phyloP scores from a whole-genome alignment of 2,888 invertebrate genomes.

The Leucophora obtusa region DNA sequence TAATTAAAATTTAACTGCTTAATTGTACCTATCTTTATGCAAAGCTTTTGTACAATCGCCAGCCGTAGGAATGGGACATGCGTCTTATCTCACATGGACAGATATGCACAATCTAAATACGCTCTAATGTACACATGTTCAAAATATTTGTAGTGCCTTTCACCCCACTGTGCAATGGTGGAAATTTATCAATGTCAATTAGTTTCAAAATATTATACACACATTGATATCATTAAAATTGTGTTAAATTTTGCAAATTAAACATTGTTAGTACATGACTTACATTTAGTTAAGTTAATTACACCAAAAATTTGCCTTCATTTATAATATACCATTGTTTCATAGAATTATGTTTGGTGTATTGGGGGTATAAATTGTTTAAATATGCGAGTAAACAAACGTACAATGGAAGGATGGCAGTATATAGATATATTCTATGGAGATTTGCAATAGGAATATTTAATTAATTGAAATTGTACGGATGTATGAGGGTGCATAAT shows the following conservation, averaged over 20 bases:
- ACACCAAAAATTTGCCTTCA: no score
- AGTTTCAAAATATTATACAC: conserved; percentile 40
- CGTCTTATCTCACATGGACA: no score
- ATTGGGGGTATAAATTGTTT: no score
- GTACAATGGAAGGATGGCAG: conserved; percentile 13
- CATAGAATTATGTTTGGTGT: not conserved
- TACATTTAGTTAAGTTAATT: conserved; percentile 61
- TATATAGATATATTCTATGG: conserved; percentile 24
- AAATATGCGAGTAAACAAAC: no score
- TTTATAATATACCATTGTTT: conserved; percentile 35
- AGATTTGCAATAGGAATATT: conserved; percentile 50
- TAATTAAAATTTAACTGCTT: no score
- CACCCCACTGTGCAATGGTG: not conserved
- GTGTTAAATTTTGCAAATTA: conserved; percentile 56
- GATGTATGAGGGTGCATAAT: not conserved
- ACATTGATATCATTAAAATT: conserved; percentile 56
- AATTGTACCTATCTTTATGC: no score
- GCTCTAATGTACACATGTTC: no score
- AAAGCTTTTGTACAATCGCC: no score
- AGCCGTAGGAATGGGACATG: no score
- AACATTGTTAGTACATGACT: conserved; percentile 57
- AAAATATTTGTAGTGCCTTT: no score
- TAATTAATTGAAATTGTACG: conserved; percentile 19
- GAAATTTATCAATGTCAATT: conserved; percentile 56
- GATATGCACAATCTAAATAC: no score